Evolutionary conservation across 2,888 invertebrate genomes (phyloP), one percentile per base, ranked within the genome.

Genomic region (Platycnemis pennipes): DNA sequence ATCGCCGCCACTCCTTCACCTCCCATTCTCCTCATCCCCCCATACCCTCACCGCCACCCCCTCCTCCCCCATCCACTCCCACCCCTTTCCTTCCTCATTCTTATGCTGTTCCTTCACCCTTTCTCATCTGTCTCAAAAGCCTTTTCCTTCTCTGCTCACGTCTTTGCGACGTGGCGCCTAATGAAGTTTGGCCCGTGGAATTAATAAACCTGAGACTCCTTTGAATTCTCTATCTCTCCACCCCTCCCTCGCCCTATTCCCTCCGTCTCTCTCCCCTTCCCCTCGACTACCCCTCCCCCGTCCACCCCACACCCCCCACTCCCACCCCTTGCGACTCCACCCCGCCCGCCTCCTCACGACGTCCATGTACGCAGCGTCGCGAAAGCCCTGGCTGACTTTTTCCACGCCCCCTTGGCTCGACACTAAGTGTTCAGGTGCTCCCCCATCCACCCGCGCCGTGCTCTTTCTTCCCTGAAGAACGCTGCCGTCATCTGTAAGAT

Each of bases 171-270:
- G 91, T 69, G 91, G 91, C 91, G 91, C 91, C 91, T 91, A 91
- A 91, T 91, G 91, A 91, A 91, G 91, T 91, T 91, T 91, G 91
- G 91, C 91, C 91, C 91, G 91, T 91, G 91, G 91, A 91, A 91
- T 91, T 91, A 91, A 91, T 91, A 91, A 91, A 91, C 91, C 91
- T 91, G 91, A 91, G 91, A 91, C 91, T 91, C 91, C 91, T 91
- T 91, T 91, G 91, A 91, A 91, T 91, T 91, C 91, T 69, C 91
- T 91, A 53, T 56, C 53, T 53, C 89, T 37, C 56, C 31, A 26
- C 42, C 42, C 91, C 56, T 69, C 91, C 22, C 45, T n/a, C 69
- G n/a, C 42, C 56, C 42, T 56, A 19, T 46, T 37, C 44, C 87
- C 44, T 8, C 45, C 45, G 13, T 26, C n/a, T 37, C 56, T 44